phyloP scores from a whole-genome alignment of 2,888 invertebrate species.

The Drosophila koepferae region DNA sequence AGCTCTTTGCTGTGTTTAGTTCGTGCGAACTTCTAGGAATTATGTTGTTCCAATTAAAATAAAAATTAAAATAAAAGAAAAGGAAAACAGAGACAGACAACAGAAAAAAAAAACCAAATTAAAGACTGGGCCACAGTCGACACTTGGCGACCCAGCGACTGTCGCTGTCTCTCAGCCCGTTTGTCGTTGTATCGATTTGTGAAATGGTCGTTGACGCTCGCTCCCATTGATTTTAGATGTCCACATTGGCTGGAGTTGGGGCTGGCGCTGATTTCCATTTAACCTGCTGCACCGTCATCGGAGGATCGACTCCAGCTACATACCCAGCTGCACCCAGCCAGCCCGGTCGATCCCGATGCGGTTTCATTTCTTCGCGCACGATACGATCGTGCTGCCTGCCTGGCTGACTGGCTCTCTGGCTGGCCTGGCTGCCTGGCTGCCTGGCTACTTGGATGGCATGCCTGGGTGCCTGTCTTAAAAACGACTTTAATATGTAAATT shows the following conservation, averaged over 20 bases:
- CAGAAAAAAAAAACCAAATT: constrained; percentile 35
- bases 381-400: constrained; percentile 66
- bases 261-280: constrained; percentile 79
- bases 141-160: constrained; percentile 63
- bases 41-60: constrained; percentile 85
- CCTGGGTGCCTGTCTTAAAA: constrained; percentile 67
- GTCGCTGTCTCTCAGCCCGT: constrained; percentile 20
- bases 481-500: constrained; percentile 84
- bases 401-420: constrained; percentile 2
- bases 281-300: constrained; percentile 75
- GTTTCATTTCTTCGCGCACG: constrained; percentile 70
- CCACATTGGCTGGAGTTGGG: constrained; percentile 34
- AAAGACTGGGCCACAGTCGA: constrained; percentile 58
- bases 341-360: constrained; percentile 40
- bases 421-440: constrained; percentile 19
- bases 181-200: constrained; percentile 81
- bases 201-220: constrained; percentile 77
- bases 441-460: constrained; percentile 36
- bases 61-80: constrained; percentile 76
- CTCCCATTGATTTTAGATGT: constrained; percentile 77
- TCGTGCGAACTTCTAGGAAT: constrained; percentile 84
- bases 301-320: constrained; percentile 64
- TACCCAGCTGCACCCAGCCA: constrained; percentile 62
- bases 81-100: constrained; percentile 44
- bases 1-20: constrained; percentile 64